phyloP scores from a whole-genome alignment of 2,888 invertebrate genomes.

The Trissonchulus sp. region DNA sequence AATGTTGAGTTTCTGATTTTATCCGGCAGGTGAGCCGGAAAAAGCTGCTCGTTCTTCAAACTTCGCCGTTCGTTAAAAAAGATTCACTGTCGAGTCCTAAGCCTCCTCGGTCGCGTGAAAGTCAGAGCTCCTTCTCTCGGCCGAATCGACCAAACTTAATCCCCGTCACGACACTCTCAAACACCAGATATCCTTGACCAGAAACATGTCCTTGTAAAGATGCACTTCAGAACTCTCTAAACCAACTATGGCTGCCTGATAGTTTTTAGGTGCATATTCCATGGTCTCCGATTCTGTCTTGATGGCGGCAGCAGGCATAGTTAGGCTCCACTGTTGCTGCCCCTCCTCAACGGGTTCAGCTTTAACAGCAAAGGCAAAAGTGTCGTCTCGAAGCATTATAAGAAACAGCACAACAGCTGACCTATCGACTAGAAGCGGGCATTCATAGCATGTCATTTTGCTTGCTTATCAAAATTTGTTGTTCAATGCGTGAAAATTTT shows the following conservation, averaged over 20 bases:
- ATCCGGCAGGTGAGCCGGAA: constrained; percentile 52
- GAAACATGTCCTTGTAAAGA: constrained; percentile 62
- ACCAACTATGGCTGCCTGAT: constrained; percentile 53
- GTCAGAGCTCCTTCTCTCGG: constrained; percentile 87
- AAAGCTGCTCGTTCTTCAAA: constrained; percentile 60
- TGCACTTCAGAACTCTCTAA: constrained; percentile 57
- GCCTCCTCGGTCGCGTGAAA: too few species aligned
- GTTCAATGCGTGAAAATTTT: too few species aligned
- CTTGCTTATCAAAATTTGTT: too few species aligned
- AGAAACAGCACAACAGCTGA: too few species aligned
- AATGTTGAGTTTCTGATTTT: constrained; percentile 60
- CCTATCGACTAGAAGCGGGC: too few species aligned
- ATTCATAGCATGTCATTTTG: too few species aligned
- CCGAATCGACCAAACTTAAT: constrained; percentile 84
- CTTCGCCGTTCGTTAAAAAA: constrained; percentile 67
- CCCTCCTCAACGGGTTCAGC: too few species aligned
- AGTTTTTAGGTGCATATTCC: constrained; percentile 59
- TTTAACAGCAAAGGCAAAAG: too few species aligned
- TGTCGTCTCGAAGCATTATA: too few species aligned
- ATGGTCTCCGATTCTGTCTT: too few species aligned
- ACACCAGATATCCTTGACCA: constrained; percentile 72
- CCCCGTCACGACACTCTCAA: constrained; percentile 67
- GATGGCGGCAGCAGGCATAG: constrained; percentile 59
- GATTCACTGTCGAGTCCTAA: constrained; percentile 49
- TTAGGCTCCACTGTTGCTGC: constrained; percentile 6